Base-by-base conservation (phyloP, 2,113 vertebrate genomes). In the Tichodroma muraria region DNA sequence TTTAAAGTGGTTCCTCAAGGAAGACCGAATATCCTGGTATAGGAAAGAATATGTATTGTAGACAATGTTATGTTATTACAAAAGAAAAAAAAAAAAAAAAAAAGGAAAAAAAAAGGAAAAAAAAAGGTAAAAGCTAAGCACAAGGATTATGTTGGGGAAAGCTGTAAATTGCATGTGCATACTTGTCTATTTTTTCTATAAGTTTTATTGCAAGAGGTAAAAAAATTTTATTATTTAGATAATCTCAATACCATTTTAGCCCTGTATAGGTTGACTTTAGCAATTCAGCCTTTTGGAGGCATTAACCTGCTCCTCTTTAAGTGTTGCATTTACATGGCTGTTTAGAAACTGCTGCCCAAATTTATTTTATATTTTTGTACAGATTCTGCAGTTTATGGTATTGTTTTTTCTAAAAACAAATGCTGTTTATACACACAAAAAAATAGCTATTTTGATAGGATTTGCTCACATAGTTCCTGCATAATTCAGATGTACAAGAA, bases 311-410 rank as follows among this genome's bases (percentile, higher is more conserved):
- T 97, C 98, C 97, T 98, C 97, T 87, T 95, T 98, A 98, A 97
- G 97, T 97, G 97, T 98, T 96, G 98, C 98, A 98, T 98, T 98
- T 98, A 98, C 97, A 97, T 98, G 98, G 98, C 98, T 98, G 97
- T 98, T 98, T 98, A 98, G 98, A 98, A 98, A 98, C 97, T 97
- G 97, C 98, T 98, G 96, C 97, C 98, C 97, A 98, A 98, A 98
- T 98, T 98, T 98, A 98, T 98, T 98, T 98, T 98, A 97, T 98
- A 98, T 98, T 98, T 98, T 98, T 98, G 98, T 98, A 98, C 98
- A 98, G 98, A 98, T 98, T 98, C 98, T 97, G 98, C 98, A 97
- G 97, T 98, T 98, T 98, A 98, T 98, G 97, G 98, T 98, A 98
- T 98, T 98, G 97, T 98, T 97, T 98, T 98, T 98, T 97, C 97